These are phyloP conservation scores for Sebastes goodei DNA, from an alignment of 2,797 vertebrate genomes.

Conservation along the genomic window DNA sequence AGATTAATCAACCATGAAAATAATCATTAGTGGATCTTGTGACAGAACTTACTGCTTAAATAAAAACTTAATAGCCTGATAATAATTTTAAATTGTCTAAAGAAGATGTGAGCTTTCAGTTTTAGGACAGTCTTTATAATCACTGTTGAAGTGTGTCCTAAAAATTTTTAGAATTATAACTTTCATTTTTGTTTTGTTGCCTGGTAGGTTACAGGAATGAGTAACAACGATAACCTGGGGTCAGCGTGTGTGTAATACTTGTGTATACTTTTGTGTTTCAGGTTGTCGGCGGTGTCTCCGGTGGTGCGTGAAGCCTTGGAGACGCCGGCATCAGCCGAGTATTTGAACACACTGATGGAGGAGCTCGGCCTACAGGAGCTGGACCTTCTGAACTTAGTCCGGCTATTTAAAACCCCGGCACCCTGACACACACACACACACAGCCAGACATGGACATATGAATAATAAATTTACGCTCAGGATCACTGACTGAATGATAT, in stretches of 20 bases:
- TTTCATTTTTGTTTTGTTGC: not conserved
- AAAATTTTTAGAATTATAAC: not conserved
- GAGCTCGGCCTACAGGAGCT: slow-evolving; percentile 71
- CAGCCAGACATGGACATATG: not conserved
- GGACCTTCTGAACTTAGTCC: slow-evolving; percentile 73
- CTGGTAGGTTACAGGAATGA: not conserved
- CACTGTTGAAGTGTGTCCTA: not conserved
- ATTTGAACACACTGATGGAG: slow-evolving; percentile 72
- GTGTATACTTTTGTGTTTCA: slow-evolving; percentile 46
- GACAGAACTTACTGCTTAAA: not conserved
- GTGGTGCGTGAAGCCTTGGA: slow-evolving; percentile 70
- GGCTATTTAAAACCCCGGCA: slow-evolving; percentile 58
- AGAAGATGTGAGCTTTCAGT: not conserved
- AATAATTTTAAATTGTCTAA: not conserved
- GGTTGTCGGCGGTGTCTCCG: slow-evolving; percentile 76
- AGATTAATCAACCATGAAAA: too few species aligned
- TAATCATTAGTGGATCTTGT: not conserved
- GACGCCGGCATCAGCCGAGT: slow-evolving; percentile 55
- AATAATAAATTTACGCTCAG: not conserved
- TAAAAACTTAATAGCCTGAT: not conserved
- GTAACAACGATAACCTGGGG: not conserved
- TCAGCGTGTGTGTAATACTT: not conserved
- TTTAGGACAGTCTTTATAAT: not conserved
- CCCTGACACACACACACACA: slow-evolving; percentile 29
- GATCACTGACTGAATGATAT: not conserved